Conservation (phyloP, 2,797 vertebrate species). For the Notamacropus eugenii region DNA sequence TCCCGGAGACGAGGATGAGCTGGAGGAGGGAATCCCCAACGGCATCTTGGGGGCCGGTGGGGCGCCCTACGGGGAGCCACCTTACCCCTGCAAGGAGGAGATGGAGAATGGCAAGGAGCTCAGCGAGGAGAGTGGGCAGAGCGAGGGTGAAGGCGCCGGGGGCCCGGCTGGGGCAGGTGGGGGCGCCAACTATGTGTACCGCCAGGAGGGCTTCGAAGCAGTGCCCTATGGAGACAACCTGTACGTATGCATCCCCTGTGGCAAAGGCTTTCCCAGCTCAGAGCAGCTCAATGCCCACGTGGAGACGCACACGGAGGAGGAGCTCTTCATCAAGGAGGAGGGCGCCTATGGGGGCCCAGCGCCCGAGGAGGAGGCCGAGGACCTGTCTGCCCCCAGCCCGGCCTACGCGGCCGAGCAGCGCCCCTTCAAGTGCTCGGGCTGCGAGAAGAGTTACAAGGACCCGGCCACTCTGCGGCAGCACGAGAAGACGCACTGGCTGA, state of each 20-base stretch:
- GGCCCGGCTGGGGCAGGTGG: constrained; percentile 84
- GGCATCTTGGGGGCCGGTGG: constrained; percentile 88
- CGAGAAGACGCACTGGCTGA: constrained; percentile 99
- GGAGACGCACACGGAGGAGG: constrained; percentile 96
- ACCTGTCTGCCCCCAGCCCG: constrained; percentile 91
- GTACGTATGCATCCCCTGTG: constrained; percentile 99
- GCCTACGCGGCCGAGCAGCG: constrained; percentile 88
- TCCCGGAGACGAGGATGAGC: constrained; percentile 86
- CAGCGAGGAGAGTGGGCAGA: constrained; percentile 93
- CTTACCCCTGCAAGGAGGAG: constrained; percentile 92
- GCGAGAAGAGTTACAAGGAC: constrained; percentile 99
- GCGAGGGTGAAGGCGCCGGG: constrained; percentile 89
- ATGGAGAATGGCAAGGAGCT: constrained; percentile 94
- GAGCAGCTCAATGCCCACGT: constrained; percentile 98
- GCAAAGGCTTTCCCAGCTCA: constrained; percentile 98
- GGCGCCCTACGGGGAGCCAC: constrained; percentile 86
- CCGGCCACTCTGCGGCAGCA: constrained; percentile 97
- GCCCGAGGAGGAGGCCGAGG: constrained; percentile 92
- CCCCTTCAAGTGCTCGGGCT: constrained; percentile 96
- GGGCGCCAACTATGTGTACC: constrained; percentile 93
- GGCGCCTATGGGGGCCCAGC: constrained; percentile 84
- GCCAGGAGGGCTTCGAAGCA: constrained; percentile 96
- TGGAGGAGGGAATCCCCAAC: constrained; percentile 89
- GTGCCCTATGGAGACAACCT: constrained; percentile 96
- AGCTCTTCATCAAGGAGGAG: constrained; percentile 96